Evolutionary conservation across 2,113 vertebrate species (phyloP), one percentile per base, ranked within the genome.

Genomic region (Tapirus terrestris): DNA sequence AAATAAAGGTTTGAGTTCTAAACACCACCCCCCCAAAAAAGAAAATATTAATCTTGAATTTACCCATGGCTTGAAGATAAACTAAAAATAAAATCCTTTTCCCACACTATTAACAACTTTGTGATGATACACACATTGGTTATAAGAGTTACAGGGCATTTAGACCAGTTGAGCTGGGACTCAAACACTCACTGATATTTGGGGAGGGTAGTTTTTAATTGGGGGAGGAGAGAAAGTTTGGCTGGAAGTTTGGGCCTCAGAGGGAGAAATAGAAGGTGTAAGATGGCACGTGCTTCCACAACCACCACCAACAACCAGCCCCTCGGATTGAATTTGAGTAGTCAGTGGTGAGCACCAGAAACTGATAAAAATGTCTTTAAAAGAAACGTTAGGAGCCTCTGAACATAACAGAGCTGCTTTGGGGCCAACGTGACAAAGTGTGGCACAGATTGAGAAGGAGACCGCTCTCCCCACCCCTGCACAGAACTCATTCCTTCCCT

Each of bases 1-100:
- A 90, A 98, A 97, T 97, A 95, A 97, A 98, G 58, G 61, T 94
- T 96, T 90, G 63, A 48, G 56, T 92, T 95, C 56, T 86, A 43
- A 92, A 73, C 31, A 39, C 20, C n/a, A 45, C 20, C n/a, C 67
- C 45, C 16, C n/a, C 33, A 48, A 67, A 21, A 13, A 9, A 43
- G 60, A 83, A 65, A 87, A 29, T 77, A 25, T 31, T 67, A 86
- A 51, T 67, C 45, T 81, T 58, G 80, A n/a, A 60, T n/a, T 65
- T 75, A 60, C 82, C 60, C 33, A 68, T n/a, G 75, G 29, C 83
- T 86, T 81, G 51, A 76, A 60, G 11, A 31, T 58, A 85, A 85
- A 14, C 75, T 86, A 96, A 81, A 91, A 65, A 87, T 81, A 31
- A 86, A 73, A 61, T 31, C 23, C 25, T 17, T 48, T 25, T 90